Conservation (phyloP, 2,797 vertebrate species). For the Anguilla anguilla region DNA sequence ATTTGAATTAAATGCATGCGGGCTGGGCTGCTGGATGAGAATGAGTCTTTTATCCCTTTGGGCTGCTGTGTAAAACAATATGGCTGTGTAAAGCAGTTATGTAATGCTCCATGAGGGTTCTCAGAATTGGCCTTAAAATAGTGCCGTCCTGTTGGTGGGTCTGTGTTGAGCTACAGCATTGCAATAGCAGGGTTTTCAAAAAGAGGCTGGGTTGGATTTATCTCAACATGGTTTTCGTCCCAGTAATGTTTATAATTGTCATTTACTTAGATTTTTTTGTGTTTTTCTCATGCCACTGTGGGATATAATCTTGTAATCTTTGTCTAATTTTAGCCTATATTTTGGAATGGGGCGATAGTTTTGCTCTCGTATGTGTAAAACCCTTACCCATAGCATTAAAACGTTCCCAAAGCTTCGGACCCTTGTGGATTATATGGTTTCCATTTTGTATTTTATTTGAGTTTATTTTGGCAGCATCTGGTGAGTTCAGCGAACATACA, state of each 20-base stretch:
- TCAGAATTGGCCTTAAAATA: conserved; percentile 33
- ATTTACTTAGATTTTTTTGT: not conserved
- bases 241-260: not conserved
- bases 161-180: not conserved
- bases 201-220: not conserved
- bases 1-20: conserved; percentile 1
- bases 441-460: not conserved
- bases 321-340: not conserved
- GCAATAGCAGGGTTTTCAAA: not conserved
- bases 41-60: not conserved
- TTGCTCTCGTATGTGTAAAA: not conserved
- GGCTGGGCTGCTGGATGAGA: not conserved
- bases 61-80: conserved; percentile 2
- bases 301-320: not conserved
- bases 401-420: not conserved
- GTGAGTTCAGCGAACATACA: not conserved
- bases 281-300: not conserved
- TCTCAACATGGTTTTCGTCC: not conserved
- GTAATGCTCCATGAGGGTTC: conserved; percentile 19
- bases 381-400: not conserved
- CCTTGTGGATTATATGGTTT: not conserved
- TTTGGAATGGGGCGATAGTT: not conserved
- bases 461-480: not conserved
- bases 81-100: conserved; percentile 7
- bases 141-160: not conserved